Evolutionary conservation across 2,888 invertebrate genomes (phyloP), one percentile per base, ranked within the genome.

Genomic region (Notodonta ziczac): DNA sequence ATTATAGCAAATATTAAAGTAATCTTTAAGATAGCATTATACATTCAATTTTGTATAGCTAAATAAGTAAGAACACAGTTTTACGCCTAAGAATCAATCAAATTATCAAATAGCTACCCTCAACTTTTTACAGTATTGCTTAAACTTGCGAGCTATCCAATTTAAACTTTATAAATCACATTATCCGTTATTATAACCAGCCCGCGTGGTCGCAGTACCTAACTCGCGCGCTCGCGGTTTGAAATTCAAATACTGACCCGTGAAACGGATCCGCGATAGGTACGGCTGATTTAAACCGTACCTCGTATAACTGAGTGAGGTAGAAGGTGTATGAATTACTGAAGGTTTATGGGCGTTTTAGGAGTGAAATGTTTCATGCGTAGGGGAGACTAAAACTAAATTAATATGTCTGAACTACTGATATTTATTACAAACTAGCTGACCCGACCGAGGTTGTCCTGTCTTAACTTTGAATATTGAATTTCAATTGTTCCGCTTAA

Each of bases 211-310:
- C 64, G 60, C 67, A 61, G 46, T 60, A 67, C 46, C 61, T 53
- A 54, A 65, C 73, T 73, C 59, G 67, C 63, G 66, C 62, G 70
- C 57, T 58, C 55, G 54, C 62, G 56, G 54, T 57, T 70, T 76
- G 76, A 74, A 76, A 77, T 78, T 76, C 74, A 78, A 74, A 76
- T 76, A 69, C 67, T 66, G 70, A 70, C 63, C 69, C 64, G 61
- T 44, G 32, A 16, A 46, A 2, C 58, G 63, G 64, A 62, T 58
- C 61, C 60, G 57, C 60, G 56, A 66, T 71, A 67, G 67, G 62
- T 58, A 67, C 65, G 62, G 61, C 65, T 63, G 65, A 63, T 62
- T 66, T 71, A 60, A 62, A 40, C 40, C 14, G 55, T 16, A 40
- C 16, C 55, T 40, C 39, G 50, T 35, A 55, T 40, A 40, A 14